These are phyloP conservation scores for Smittia sp. DNA, from an alignment of 2,888 invertebrate genomes.

Conservation along the genomic window DNA sequence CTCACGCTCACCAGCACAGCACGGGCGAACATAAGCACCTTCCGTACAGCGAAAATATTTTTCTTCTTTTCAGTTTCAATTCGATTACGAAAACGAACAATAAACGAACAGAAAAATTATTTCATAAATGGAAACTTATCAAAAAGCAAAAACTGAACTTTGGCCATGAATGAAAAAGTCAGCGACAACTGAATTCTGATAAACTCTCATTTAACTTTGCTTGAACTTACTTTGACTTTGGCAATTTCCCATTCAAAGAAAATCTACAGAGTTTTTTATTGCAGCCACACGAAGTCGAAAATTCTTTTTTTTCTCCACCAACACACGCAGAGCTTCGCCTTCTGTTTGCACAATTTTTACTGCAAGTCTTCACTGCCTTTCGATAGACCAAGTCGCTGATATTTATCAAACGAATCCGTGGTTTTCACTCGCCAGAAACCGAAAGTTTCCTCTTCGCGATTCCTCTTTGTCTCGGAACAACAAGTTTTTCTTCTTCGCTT, in stretches of 20 bases:
- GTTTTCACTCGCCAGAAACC: not conserved
- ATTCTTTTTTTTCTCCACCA: not conserved
- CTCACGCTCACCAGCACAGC: not conserved
- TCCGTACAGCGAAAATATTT: not conserved
- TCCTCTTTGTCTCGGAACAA: conserved; percentile 18
- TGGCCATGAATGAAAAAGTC: conserved; percentile 13
- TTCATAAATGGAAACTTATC: conserved; percentile 34
- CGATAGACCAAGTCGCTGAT: not conserved
- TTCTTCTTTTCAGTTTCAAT: not conserved
- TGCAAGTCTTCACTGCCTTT: conserved; percentile 1
- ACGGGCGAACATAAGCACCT: not conserved
- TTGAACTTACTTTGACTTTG: conserved; percentile 33
- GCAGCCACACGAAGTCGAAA: not conserved
- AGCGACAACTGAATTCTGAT: not conserved
- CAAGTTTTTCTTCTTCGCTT: conserved; percentile 14
- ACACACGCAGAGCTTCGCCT: not conserved
- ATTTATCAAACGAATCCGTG: not conserved
- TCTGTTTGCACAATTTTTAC: conserved; percentile 21
- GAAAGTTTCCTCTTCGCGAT: conserved; percentile 18
- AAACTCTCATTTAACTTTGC: conserved; percentile 9
- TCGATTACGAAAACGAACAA: conserved; percentile 5
- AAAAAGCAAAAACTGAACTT: not conserved
- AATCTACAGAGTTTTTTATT: not conserved
- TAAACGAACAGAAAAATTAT: not conserved
- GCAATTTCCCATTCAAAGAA: conserved; percentile 33